phyloP scores from a whole-genome alignment of 2,113 vertebrate genomes.

The Puma concolor region DNA sequence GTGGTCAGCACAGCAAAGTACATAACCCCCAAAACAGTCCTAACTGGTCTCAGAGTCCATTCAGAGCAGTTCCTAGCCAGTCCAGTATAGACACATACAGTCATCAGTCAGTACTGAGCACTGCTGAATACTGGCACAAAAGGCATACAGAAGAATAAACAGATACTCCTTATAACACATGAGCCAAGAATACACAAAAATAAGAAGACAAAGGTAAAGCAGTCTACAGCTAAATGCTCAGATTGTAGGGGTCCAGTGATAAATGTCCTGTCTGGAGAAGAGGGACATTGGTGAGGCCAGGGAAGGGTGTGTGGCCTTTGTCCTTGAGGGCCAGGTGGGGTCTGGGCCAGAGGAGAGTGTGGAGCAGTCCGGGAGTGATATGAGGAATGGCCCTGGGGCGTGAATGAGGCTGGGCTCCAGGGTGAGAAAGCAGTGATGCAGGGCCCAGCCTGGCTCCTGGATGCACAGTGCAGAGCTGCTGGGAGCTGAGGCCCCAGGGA shows the following conservation, averaged over 20 bases:
- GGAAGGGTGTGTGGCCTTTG: neutral
- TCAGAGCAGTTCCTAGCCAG: neutral
- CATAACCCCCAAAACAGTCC: neutral
- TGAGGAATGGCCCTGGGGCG: neutral
- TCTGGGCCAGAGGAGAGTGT: neutral
- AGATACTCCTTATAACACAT: neutral
- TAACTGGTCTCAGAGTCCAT: neutral
- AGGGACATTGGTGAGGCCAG: neutral
- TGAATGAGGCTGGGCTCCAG: fast-evolving
- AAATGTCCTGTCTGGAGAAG: neutral
- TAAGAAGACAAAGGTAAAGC: neutral
- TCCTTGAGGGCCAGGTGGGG: neutral
- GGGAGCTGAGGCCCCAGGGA: neutral
- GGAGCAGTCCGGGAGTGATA: too few species aligned
- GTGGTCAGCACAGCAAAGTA: neutral
- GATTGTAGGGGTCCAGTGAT: too few species aligned
- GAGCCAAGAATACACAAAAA: neutral
- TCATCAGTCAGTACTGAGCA: neutral
- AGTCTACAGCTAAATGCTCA: neutral
- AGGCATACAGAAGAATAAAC: neutral
- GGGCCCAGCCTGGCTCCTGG: too few species aligned
- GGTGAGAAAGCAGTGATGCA: neutral
- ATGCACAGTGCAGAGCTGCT: neutral
- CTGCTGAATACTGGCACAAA: neutral
- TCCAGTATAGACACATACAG: too few species aligned